Conservation (phyloP, 2,888 invertebrate species). For the Polylopha cassiicola region DNA sequence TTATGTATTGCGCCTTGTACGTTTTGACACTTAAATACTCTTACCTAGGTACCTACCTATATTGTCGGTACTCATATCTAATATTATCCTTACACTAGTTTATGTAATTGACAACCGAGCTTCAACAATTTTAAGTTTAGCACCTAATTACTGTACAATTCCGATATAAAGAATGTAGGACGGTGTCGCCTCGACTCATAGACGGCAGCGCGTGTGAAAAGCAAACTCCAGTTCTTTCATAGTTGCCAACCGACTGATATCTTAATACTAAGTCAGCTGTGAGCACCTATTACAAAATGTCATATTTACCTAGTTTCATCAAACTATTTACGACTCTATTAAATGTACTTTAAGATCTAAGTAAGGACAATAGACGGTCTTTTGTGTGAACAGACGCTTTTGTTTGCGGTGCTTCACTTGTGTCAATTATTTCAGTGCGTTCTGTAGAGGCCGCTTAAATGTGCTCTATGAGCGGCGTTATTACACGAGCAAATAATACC, state of each 20-base stretch:
- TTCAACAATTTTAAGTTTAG: too few species aligned
- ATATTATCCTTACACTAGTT: too few species aligned
- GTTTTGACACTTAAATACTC: too few species aligned
- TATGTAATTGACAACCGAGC: too few species aligned
- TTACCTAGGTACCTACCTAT: too few species aligned
- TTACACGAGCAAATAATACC: conserved; percentile 13
- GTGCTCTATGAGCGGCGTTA: conserved; percentile 5
- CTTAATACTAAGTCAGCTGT: conserved; percentile 46
- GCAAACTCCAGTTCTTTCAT: conserved; percentile 45
- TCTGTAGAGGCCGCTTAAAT: conserved; percentile 21
- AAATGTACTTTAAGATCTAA: conserved; percentile 28
- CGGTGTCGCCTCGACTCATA: conserved; percentile 27
- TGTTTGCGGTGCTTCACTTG: conserved; percentile 57
- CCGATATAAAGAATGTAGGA: conserved; percentile 39
- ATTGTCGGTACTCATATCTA: too few species aligned
- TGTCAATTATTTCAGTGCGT: conserved; percentile 55
- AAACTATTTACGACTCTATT: conserved; percentile 40
- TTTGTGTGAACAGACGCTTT: conserved; percentile 27
- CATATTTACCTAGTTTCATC: conserved; percentile 22
- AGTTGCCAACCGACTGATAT: conserved; percentile 42
- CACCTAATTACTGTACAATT: not conserved
- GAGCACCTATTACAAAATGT: conserved; percentile 13
- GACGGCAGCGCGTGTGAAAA: conserved; percentile 55
- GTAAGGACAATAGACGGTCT: conserved; percentile 26
- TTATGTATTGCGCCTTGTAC: too few species aligned